Percentiles rank a stretch among this genome's conserved stretches.
These are phyloP conservation scores for Tenthredo amoena DNA, from an alignment of 2,888 invertebrate genomes.

Conservation along the genomic window DNA sequence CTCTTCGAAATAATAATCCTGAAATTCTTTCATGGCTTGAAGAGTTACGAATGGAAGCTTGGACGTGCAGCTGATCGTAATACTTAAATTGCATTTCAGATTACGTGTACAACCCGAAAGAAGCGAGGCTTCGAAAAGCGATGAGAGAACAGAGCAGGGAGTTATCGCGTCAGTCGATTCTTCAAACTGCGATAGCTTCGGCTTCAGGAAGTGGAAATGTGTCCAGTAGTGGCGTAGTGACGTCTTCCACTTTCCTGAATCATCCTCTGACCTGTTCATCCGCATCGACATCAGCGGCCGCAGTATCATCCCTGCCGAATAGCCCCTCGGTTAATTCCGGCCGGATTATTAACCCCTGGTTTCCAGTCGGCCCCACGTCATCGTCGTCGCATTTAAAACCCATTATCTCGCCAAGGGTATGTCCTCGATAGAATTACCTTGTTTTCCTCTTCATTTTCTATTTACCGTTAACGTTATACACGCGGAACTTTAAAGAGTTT, in stretches of 20 bases:
- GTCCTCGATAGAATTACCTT: constrained; percentile 53
- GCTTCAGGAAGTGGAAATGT: constrained; percentile 52
- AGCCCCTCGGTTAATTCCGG: constrained; percentile 62
- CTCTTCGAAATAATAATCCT: background rate
- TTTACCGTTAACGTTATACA: background rate
- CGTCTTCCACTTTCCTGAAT: constrained; percentile 60
- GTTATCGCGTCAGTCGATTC: constrained; percentile 73
- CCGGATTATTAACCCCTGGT: constrained; percentile 72
- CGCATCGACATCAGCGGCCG: constrained; percentile 53
- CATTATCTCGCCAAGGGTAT: constrained; percentile 70
- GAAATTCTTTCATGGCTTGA: background rate
- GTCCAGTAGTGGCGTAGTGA: constrained; percentile 48
- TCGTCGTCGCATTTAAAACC: constrained; percentile 68
- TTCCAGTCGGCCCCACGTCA: constrained; percentile 68
- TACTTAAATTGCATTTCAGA: constrained; percentile 74
- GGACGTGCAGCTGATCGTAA: background rate
- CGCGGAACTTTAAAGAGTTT: background rate
- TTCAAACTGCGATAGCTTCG: constrained; percentile 68
- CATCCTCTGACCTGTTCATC: constrained; percentile 60
- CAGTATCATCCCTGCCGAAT: constrained; percentile 63
- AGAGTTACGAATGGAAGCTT: background rate
- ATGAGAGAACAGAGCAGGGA: constrained; percentile 79
- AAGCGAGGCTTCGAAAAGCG: constrained; percentile 82
- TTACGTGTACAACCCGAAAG: constrained; percentile 84
- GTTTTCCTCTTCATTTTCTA: background rate